phyloP scores from a whole-genome alignment of 2,797 vertebrate genomes.

The Gila robusta region DNA sequence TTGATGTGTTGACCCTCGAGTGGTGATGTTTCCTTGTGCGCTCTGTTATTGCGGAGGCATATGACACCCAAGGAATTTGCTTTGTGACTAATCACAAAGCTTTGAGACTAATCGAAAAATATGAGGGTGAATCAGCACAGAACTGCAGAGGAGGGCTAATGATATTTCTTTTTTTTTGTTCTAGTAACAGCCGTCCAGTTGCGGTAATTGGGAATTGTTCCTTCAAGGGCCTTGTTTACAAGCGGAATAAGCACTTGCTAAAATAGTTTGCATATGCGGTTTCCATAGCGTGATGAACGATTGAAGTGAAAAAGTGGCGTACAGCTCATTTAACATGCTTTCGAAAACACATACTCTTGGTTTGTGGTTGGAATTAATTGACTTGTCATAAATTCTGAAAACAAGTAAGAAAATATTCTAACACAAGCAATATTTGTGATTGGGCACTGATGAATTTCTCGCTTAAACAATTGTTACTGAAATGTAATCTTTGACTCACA shows the following conservation, averaged over 20 bases:
- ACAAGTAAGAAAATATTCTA: not conserved
- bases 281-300: not conserved
- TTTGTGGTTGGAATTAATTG: constrained; percentile 17
- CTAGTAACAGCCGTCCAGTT: constrained; percentile 28
- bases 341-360: not conserved
- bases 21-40: not conserved
- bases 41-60: not conserved
- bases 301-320: not conserved
- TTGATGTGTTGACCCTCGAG: not conserved
- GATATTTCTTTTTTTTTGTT: constrained; percentile 2
- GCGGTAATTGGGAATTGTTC: constrained; percentile 23
- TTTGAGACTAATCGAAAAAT: constrained; percentile 1
- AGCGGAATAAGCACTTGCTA: constrained; percentile 6
- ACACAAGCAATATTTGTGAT: constrained; percentile 23
- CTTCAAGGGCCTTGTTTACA: constrained; percentile 29
- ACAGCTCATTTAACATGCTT: not conserved
- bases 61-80: not conserved
- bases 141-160: constrained; percentile 21
- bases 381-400: not conserved
- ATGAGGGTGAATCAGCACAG: not conserved
- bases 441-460: not conserved
- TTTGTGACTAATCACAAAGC: constrained; percentile 6
- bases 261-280: constrained; percentile 30
- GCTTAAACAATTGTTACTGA: constrained; percentile 1
- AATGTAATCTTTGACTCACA: not conserved